Evolutionary conservation across 2,888 invertebrate species (phyloP), one percentile per base, ranked within the genome.

Genomic region (Drosophila pseudotalamancana): DNA sequence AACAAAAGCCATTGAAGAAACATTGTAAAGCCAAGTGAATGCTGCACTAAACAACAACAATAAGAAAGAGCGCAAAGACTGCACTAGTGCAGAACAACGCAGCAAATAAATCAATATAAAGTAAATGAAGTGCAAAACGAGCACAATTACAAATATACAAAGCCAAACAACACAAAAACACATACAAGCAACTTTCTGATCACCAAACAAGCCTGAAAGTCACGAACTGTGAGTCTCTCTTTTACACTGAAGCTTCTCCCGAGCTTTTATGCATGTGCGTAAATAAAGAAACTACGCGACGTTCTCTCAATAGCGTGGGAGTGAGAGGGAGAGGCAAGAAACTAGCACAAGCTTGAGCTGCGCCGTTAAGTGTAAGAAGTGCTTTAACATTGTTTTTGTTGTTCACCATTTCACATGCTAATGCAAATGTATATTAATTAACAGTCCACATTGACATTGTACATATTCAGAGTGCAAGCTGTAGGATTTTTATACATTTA

Each of bases 61-160:
- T 23, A 46, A 68, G 34, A 62, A 61, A 48, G 45, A 48, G 43
- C 50, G 29, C 27, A 32, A 21, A 46, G 45, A 37, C 27, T 50
- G 37, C 40, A 43, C 35, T 31, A 51, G 51, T 21, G 50, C 61
- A 39, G 21, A 40, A 46, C 23, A 54, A 40, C 29, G 31, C 6
- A 29, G 32, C 34, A 42, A 64, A 74, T n/a, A 74, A 72, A 72
- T 72, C 77, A 76, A 67, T 76, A 73, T 53, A 35, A 72, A 72
- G 57, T 50, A 46, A 57, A 70, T 71, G 40, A 75, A 75, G 72
- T 65, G 60, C 72, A 65, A 42, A 65, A 51, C 40, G 51, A 45
- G 35, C 39, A 40, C 42, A 72, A 54, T 29, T 62, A 54, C 11
- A 45, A 39, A 19, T 37, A 29, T 6, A 43, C 34, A 19, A 40